A percentile compares a stretch with the other conserved stretches of the same genome.
Conservation (phyloP, 2,797 vertebrate species). For the Xenopus petersii region DNA sequence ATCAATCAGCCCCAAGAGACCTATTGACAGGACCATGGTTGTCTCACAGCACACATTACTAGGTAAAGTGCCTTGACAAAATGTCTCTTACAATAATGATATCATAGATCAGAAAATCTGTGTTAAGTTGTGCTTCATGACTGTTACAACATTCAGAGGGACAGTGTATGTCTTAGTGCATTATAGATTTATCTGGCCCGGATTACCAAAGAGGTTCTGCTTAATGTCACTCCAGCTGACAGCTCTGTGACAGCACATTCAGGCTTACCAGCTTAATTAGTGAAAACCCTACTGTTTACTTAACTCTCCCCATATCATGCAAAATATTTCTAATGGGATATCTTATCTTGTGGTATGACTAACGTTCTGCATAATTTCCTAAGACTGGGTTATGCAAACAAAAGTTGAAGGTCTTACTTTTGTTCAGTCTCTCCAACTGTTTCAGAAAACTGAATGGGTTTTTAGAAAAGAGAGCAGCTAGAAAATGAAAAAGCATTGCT, state of each 20-base stretch:
- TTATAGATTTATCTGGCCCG: constrained; percentile 67
- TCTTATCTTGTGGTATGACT: constrained; percentile 70
- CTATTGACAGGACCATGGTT: constrained; percentile 13
- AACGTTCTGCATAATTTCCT: constrained; percentile 66
- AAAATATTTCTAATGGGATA: constrained; percentile 73
- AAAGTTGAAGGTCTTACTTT: constrained; percentile 1
- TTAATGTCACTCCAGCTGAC: constrained; percentile 70
- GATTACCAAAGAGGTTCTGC: constrained; percentile 69
- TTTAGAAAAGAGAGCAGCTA: too few species aligned
- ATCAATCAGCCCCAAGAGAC: constrained; percentile 19
- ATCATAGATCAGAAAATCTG: constrained; percentile 61
- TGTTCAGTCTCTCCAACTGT: background rate
- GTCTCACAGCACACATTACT: constrained; percentile 34
- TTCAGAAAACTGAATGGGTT: too few species aligned
- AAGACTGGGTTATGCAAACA: constrained; percentile 49
- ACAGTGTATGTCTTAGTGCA: constrained; percentile 67
- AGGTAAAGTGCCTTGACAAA: constrained; percentile 53
- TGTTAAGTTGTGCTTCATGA: constrained; percentile 65
- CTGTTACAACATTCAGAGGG: constrained; percentile 63
- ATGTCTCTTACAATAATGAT: constrained; percentile 55
- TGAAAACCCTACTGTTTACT: constrained; percentile 68
- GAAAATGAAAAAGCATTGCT: too few species aligned
- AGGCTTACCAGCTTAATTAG: constrained; percentile 68
- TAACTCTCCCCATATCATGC: constrained; percentile 68
- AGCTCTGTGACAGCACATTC: constrained; percentile 70